Evolutionary conservation across 2,113 vertebrate genomes (phyloP).

Genomic region (Coptodon bakossiorum): DNA sequence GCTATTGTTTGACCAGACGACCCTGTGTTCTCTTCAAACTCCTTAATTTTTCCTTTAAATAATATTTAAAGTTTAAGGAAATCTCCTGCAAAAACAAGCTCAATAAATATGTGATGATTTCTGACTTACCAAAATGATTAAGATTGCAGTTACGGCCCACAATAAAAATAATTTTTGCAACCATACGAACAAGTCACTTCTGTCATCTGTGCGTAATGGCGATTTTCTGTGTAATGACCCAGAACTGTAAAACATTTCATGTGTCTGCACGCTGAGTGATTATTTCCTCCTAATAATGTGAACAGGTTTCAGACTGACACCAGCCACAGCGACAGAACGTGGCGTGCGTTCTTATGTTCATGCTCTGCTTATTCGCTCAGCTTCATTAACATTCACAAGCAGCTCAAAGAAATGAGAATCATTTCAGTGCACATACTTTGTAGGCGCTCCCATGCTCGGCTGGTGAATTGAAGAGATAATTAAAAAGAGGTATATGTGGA

Average conservation of each 20-base stretch:
- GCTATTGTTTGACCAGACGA: not conserved
- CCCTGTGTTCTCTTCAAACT: not conserved
- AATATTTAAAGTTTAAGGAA: rapidly evolving
- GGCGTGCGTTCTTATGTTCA: not conserved
- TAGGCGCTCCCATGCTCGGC: not conserved
- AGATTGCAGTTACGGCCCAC: rapidly evolving
- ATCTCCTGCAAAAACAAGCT: not conserved
- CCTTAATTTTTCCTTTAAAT: not conserved
- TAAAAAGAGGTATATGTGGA: not conserved
- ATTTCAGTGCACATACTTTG: not conserved
- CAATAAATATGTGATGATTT: not conserved
- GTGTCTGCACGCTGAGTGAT: not conserved
- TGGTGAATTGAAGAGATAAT: not conserved
- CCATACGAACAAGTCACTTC: not conserved
- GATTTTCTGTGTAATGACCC: not conserved
- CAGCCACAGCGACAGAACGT: not conserved
- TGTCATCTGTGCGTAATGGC: not conserved
- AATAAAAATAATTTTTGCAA: rapidly evolving
- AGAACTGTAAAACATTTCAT: not conserved
- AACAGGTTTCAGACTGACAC: not conserved
- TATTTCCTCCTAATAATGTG: not conserved
- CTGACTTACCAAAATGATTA: not conserved
- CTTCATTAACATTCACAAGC: conserved; percentile 17
- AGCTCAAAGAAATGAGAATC: not conserved
- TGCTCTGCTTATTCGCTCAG: not conserved